Percentiles rank a stretch among this genome's conserved stretches.
Evolutionary conservation across 2,888 invertebrate genomes (phyloP).

Genomic region (Drosophila imparisetae): DNA sequence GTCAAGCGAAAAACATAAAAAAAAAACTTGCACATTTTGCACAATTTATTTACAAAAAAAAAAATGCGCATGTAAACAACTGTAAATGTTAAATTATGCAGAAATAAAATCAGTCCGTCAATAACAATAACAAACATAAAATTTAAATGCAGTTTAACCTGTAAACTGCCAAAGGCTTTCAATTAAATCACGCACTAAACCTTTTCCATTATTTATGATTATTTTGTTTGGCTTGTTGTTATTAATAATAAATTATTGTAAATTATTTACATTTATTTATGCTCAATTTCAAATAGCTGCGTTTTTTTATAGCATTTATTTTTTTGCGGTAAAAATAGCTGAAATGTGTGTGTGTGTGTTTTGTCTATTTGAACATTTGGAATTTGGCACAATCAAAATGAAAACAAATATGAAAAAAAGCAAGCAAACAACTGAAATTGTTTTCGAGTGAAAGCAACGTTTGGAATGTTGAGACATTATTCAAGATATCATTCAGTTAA

Average conservation of each 20-base stretch:
- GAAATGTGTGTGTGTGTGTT: constrained; percentile 1
- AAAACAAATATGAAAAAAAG: constrained; percentile 11
- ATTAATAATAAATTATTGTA: constrained; percentile 12
- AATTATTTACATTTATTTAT: constrained; percentile 26
- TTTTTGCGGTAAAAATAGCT: constrained; percentile 36
- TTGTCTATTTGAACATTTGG: constrained; percentile 35
- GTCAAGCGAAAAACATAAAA: constrained; percentile 15
- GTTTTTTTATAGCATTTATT: constrained; percentile 22
- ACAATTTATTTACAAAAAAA: constrained; percentile 10
- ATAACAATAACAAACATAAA: neutral
- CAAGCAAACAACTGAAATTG: constrained; percentile 10
- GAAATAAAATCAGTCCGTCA: constrained; percentile 27
- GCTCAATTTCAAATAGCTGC: constrained; percentile 2
- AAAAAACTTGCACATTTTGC: constrained; percentile 20
- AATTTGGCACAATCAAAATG: constrained; percentile 42
- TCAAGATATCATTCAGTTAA: neutral
- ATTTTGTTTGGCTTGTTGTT: neutral
- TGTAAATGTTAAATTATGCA: constrained; percentile 37
- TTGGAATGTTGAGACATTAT: constrained; percentile 13
- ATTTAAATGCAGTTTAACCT: constrained; percentile 26
- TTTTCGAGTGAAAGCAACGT: constrained; percentile 20
- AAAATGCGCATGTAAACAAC: constrained; percentile 16
- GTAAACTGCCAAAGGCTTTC: neutral
- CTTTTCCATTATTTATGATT: neutral
- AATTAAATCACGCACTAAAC: constrained; percentile 5